Evolutionary conservation across 2,888 invertebrate species (phyloP).

Genomic region (Zygothrica quintamaculata): DNA sequence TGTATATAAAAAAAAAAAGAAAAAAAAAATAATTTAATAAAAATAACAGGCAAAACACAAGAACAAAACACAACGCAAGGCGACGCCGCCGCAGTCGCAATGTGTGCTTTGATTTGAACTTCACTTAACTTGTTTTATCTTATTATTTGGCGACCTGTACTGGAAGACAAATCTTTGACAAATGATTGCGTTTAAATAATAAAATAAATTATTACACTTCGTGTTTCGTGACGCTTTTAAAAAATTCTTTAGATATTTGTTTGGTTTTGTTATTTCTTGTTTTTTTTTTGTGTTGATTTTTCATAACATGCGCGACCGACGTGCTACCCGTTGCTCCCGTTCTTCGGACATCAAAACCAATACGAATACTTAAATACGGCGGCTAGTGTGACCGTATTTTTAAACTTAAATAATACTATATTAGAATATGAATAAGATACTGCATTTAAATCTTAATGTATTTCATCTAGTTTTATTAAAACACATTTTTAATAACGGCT

Average conservation of each 20-base stretch:
- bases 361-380: constrained; percentile 49
- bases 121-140: constrained; percentile 39
- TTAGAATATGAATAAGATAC: constrained; percentile 11
- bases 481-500: too few relatives aligned
- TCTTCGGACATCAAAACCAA: constrained; percentile 43
- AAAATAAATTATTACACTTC: constrained; percentile 39
- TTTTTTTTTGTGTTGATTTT: constrained; percentile 25
- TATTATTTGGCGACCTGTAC: constrained; percentile 21
- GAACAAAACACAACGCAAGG: constrained; percentile 48
- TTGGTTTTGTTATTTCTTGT: background rate
- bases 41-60: constrained; percentile 43
- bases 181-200: constrained; percentile 12
- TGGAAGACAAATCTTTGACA: constrained; percentile 21
- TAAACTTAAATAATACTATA: constrained; percentile 6
- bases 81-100: constrained; percentile 61
- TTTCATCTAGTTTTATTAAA: too few relatives aligned
- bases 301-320: constrained; percentile 50
- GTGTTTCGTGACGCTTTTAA: constrained; percentile 24
- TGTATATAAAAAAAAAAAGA: constrained; percentile 45
- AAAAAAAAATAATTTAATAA: constrained; percentile 25
- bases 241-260: constrained; percentile 21
- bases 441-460: background rate
- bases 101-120: constrained; percentile 60
- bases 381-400: constrained; percentile 33
- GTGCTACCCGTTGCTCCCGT: constrained; percentile 20